Conservation (phyloP, 2,888 invertebrate genomes). For the Blera fallax region DNA sequence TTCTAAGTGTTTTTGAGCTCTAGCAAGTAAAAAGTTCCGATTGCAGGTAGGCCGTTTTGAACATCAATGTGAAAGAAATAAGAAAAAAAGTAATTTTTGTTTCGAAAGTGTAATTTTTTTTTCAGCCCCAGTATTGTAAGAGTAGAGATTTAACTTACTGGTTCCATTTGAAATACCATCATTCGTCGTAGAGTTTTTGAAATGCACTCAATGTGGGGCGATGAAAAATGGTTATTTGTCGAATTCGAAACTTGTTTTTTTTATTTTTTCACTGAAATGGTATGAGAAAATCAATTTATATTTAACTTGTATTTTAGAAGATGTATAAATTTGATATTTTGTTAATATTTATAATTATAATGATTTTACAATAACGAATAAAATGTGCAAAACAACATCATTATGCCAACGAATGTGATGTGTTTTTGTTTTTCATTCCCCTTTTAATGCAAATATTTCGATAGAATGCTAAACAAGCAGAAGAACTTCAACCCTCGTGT, state of each 20-base stretch:
- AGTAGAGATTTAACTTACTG: constrained; percentile 33
- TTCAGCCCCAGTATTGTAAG: neutral
- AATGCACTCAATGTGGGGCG: constrained; percentile 1
- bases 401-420: constrained; percentile 9
- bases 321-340: constrained; percentile 60
- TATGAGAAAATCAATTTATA: constrained; percentile 48
- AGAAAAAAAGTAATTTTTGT: neutral
- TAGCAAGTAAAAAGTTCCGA: constrained; percentile 5
- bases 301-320: constrained; percentile 38
- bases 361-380: constrained; percentile 63
- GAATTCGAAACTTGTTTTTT: neutral
- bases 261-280: neutral
- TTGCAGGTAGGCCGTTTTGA: constrained; percentile 37
- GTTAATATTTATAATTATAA: constrained; percentile 61
- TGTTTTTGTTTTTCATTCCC: neutral
- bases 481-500: too few relatives aligned
- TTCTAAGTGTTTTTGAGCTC: constrained; percentile 50
- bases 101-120: neutral
- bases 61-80: neutral
- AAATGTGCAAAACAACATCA: constrained; percentile 53
- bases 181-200: constrained; percentile 11
- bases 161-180: constrained; percentile 57
- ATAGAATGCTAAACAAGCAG: too few relatives aligned
- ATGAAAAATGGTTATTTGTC: neutral
- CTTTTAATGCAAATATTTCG: too few relatives aligned